Evolutionary conservation across 2,113 vertebrate genomes (phyloP).

Genomic region (Eulacestoma nigropectus): DNA sequence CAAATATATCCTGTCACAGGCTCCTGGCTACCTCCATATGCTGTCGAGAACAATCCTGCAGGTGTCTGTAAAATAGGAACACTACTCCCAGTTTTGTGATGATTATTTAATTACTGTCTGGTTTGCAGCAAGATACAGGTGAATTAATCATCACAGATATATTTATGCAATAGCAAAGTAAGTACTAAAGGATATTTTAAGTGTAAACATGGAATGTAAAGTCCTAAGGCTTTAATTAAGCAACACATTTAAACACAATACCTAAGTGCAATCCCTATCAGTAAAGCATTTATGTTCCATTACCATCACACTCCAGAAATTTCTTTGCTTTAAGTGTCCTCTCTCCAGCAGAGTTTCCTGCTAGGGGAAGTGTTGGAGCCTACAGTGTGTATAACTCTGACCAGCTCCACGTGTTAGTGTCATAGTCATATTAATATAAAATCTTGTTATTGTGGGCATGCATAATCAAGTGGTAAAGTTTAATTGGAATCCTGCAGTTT

Average conservation of each 20-base stretch:
- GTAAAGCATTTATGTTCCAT: background rate
- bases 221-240: background rate
- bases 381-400: background rate
- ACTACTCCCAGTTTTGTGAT: background rate
- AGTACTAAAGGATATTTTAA: background rate
- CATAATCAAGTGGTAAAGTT: constrained; percentile 4
- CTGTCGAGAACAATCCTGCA: background rate
- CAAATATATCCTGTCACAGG: background rate
- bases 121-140: background rate
- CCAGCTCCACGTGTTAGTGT: background rate
- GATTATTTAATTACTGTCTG: background rate
- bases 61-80: background rate
- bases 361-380: background rate
- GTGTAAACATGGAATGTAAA: background rate
- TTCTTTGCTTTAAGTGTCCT: background rate
- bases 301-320: background rate
- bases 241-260: background rate
- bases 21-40: background rate
- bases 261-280: background rate
- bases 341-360: background rate
- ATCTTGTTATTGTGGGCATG: background rate
- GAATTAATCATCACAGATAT: background rate
- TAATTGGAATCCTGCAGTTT: constrained; percentile 34
- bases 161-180: background rate
- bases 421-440: background rate